Evolutionary conservation across 2,888 invertebrate species (phyloP), one percentile per base, ranked within the genome.

Genomic region (Steinernema carpocapsae): DNA sequence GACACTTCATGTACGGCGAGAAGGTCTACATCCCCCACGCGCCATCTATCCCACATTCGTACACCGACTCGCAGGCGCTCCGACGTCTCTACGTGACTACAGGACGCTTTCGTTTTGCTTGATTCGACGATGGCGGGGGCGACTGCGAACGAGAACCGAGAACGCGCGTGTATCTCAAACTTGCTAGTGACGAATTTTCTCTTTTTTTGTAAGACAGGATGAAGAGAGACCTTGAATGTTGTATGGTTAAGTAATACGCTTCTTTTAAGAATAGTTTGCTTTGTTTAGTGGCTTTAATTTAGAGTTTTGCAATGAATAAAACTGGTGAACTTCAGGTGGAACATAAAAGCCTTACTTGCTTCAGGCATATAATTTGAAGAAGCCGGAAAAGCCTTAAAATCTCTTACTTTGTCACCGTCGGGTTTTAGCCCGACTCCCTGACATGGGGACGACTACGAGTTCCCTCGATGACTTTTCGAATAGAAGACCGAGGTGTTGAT

Each of bases 31-130:
- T 80, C 24, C 80, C 81, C 0, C 76, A 81, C 52, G 81, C 82
- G 22, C 76, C 76, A 17, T 77, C 79, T 22, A 77, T 70, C 37
- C 81, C 81, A 19, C 81, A 83, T 70, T 81, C 82, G 10, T 81
- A 81, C 74, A 74, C 32, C 43, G 75, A 78, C 42, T 81, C 79
- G 3, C 76, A 79, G 70, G 76, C 82, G 10, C 73, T 83, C 17
- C 79, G 81, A n/a, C 72, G 84, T 56, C 76, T 86, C 72, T 87
- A 86, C 80, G 84, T 85, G 76, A 77, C 81, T 43, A 84, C 85
- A 64, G 86, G 86, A 42, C 77, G 86, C 72, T 86, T 85, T 80
- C 72, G 77, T 37, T 80, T 79, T 73, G 64, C 64, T 32, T 64
- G 19, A 64, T 10, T 6, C 64, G 64, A 32, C 64, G 26, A 48